A percentile compares a stretch with the other conserved stretches of the same genome.
Conservation (phyloP, 2,797 vertebrate genomes). For the Macrochelys suwanniensis region DNA sequence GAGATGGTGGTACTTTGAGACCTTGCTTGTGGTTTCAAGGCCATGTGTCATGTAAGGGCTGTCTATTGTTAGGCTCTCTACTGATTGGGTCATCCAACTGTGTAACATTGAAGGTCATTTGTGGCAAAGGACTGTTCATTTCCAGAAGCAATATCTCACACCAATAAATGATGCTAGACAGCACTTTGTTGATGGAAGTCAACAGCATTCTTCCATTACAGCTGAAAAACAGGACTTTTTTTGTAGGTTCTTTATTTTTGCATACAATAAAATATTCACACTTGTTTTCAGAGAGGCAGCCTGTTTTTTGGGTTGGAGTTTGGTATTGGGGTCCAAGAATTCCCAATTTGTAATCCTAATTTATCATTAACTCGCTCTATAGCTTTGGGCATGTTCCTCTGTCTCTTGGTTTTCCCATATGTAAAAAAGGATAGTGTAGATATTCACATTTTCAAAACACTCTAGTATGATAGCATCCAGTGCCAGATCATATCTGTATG, state of each 20-base stretch:
- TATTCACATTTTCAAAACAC: not conserved
- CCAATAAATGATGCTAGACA: not conserved
- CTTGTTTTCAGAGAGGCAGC: fast-evolving
- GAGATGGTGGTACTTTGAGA: not conserved
- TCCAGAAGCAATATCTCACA: not conserved
- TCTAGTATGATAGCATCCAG: not conserved
- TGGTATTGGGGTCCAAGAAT: not conserved
- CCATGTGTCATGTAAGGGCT: not conserved
- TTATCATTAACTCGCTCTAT: not conserved
- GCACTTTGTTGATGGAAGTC: not conserved
- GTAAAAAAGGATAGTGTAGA: not conserved
- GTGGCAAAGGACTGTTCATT: slow-evolving; percentile 4
- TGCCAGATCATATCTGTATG: not conserved
- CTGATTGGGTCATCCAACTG: not conserved
- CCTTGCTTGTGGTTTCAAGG: not conserved
- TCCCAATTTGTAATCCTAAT: not conserved
- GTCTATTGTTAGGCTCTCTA: not conserved
- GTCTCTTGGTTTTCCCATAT: not conserved
- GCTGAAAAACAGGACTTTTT: not conserved
- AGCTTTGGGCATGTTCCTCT: not conserved
- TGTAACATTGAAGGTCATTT: not conserved
- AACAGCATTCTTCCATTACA: not conserved
- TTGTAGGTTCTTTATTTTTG: fast-evolving
- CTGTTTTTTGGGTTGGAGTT: not conserved
- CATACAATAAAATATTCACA: not conserved